phyloP scores from a whole-genome alignment of 2,113 vertebrate genomes.

The Alligator mississippiensis region DNA sequence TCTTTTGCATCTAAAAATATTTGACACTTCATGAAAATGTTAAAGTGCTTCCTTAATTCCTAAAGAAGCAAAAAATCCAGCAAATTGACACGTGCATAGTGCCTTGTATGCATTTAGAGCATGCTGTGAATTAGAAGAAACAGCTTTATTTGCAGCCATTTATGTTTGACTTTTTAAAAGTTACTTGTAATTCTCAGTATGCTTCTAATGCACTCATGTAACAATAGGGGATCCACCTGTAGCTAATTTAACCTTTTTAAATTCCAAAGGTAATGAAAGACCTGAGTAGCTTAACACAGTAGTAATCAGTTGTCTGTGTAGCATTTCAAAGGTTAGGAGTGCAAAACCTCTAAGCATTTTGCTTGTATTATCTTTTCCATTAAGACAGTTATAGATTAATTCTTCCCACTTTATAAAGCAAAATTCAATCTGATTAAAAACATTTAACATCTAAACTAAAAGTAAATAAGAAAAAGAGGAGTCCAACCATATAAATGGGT shows the following conservation, averaged over 20 bases:
- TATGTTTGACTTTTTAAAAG: constrained; percentile 18
- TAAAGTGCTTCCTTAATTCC: background rate
- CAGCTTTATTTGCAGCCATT: constrained; percentile 22
- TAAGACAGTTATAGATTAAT: background rate
- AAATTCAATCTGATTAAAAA: background rate
- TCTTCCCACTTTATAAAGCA: background rate
- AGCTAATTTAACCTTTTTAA: constrained; percentile 24
- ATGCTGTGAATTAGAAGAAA: background rate
- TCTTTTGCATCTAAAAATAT: background rate
- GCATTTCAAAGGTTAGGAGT: constrained; percentile 5
- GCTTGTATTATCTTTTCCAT: constrained; percentile 1
- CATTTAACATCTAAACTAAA: background rate
- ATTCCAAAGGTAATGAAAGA: constrained; percentile 17
- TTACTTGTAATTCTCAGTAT: constrained; percentile 29
- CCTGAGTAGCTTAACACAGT: background rate
- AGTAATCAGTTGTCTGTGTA: background rate
- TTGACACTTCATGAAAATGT: background rate
- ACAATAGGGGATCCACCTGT: constrained; percentile 30
- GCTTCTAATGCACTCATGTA: constrained; percentile 27
- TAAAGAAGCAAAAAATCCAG: background rate
- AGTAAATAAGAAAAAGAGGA: background rate
- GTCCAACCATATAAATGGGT: background rate
- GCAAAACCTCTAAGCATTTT: constrained; percentile 26
- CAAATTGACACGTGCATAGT: background rate
- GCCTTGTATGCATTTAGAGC: constrained; percentile 28